phyloP scores from a whole-genome alignment of 2,113 vertebrate genomes.

The Lethenteron camtschaticum region DNA sequence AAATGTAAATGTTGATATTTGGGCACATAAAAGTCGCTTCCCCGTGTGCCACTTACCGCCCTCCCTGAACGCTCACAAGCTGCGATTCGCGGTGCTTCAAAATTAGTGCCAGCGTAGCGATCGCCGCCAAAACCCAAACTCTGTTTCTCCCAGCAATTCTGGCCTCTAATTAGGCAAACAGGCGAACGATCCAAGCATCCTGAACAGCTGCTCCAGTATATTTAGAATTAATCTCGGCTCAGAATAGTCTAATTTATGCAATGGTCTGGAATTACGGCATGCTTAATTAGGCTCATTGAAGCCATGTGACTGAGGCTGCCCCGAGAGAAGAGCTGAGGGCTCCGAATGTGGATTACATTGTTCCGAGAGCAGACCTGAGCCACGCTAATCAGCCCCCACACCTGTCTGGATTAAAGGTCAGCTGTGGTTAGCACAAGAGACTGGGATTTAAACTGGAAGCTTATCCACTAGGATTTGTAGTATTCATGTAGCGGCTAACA shows the following conservation, averaged over 20 bases:
- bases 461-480: too few relatives aligned
- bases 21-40: slow-evolving; percentile 99
- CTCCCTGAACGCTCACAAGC: too few relatives aligned
- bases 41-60: slow-evolving; percentile 63
- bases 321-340: not conserved
- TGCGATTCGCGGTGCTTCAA: too few relatives aligned
- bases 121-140: too few relatives aligned
- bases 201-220: slow-evolving; percentile 90
- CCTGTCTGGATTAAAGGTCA: slow-evolving; percentile 5
- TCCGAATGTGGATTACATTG: not conserved
- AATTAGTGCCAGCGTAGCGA: too few relatives aligned
- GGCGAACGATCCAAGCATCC: slow-evolving; percentile 62
- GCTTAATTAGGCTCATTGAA: slow-evolving; percentile 5
- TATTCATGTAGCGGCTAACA: too few relatives aligned
- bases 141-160: slow-evolving; percentile 26
- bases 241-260: slow-evolving; percentile 34
- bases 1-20: slow-evolving; percentile 99
- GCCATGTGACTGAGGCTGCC: slow-evolving; percentile 1
- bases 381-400: slow-evolving; percentile 3
- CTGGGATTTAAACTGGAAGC: not conserved
- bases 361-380: not conserved
- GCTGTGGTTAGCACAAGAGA: slow-evolving; percentile 1
- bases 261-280: not conserved
- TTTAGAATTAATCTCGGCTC: slow-evolving; percentile 99
- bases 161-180: slow-evolving; percentile 90